A percentile compares a stretch with the other conserved stretches of the same genome.
phyloP scores from a whole-genome alignment of 2,888 invertebrate genomes.

The Lasioglossum lativentre region DNA sequence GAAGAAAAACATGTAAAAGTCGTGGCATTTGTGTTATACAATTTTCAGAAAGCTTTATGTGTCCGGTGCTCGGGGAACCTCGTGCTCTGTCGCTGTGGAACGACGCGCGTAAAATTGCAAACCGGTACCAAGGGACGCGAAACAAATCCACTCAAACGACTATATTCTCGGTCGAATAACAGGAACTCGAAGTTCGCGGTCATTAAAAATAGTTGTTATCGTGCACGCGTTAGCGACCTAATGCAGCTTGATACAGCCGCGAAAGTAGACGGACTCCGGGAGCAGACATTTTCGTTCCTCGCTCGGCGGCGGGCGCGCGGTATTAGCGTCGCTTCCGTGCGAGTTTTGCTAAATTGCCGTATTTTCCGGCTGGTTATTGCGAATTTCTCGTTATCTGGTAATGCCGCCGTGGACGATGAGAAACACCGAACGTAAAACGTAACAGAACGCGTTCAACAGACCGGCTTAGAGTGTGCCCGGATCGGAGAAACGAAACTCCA shows the following conservation, averaged over 20 bases:
- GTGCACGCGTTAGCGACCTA: slow-evolving; percentile 36
- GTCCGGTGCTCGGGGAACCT: too few relatives aligned
- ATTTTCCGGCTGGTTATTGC: slow-evolving; percentile 46
- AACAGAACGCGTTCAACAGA: slow-evolving; percentile 8
- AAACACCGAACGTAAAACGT: slow-evolving; percentile 24
- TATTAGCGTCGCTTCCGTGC: slow-evolving; percentile 25
- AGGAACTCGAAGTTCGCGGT: slow-evolving; percentile 50
- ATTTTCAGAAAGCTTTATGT: too few relatives aligned
- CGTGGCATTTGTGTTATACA: too few relatives aligned
- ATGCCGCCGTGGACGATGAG: slow-evolving; percentile 33
- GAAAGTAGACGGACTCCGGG: slow-evolving; percentile 25
- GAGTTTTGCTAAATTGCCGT: slow-evolving; percentile 45
- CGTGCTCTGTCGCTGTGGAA: background rate
- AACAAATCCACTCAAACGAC: slow-evolving; percentile 29
- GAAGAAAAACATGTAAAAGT: too few relatives aligned
- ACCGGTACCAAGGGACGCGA: slow-evolving; percentile 19
- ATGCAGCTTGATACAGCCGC: slow-evolving; percentile 47
- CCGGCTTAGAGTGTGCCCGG: background rate
- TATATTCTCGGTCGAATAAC: slow-evolving; percentile 24
- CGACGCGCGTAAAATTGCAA: background rate
- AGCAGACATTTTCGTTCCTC: slow-evolving; percentile 35
- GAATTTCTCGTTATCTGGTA: slow-evolving; percentile 44
- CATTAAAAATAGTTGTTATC: slow-evolving; percentile 67
- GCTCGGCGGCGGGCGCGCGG: background rate
- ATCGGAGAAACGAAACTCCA: slow-evolving; percentile 11